These are phyloP conservation scores for Hyposoter dolosus DNA, from an alignment of 2,888 invertebrate genomes.

Conservation along the genomic window DNA sequence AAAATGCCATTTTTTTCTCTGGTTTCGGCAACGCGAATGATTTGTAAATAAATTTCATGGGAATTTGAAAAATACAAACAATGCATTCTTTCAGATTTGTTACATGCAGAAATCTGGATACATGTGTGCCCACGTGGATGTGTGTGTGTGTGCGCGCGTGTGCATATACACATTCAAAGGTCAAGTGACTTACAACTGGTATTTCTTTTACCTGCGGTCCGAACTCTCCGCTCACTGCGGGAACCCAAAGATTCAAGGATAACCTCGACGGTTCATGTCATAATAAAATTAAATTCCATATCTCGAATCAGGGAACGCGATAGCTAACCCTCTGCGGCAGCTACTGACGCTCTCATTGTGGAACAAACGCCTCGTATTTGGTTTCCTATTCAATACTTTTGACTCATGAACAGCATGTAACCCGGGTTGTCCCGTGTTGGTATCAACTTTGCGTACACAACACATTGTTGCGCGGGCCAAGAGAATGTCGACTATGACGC, in stretches of 20 bases:
- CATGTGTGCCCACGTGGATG: neutral
- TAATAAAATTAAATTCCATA: slow-evolving; percentile 81
- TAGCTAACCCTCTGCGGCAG: slow-evolving; percentile 78
- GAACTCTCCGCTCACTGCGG: slow-evolving; percentile 70
- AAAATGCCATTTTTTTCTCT: neutral
- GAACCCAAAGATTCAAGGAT: slow-evolving; percentile 78
- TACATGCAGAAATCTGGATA: neutral
- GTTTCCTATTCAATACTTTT: slow-evolving; percentile 76
- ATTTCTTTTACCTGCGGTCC: slow-evolving; percentile 69
- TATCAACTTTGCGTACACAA: neutral
- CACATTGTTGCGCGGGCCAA: neutral
- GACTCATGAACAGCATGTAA: slow-evolving; percentile 76
- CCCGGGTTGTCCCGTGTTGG: slow-evolving; percentile 58
- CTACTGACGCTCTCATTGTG: slow-evolving; percentile 71
- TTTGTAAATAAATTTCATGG: neutral
- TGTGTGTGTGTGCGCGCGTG: slow-evolving; percentile 16
- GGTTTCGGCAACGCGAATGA: neutral
- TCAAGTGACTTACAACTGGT: slow-evolving; percentile 64
- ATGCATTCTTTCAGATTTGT: neutral
- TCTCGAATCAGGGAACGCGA: slow-evolving; percentile 79
- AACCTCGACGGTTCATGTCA: slow-evolving; percentile 77
- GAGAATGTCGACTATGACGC: neutral
- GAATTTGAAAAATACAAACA: slow-evolving; percentile 2
- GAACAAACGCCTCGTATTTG: slow-evolving; percentile 73
- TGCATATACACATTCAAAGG: slow-evolving; percentile 40